Evolutionary conservation across 2,888 invertebrate species (phyloP).

Genomic region (Polymixis lichenea): DNA sequence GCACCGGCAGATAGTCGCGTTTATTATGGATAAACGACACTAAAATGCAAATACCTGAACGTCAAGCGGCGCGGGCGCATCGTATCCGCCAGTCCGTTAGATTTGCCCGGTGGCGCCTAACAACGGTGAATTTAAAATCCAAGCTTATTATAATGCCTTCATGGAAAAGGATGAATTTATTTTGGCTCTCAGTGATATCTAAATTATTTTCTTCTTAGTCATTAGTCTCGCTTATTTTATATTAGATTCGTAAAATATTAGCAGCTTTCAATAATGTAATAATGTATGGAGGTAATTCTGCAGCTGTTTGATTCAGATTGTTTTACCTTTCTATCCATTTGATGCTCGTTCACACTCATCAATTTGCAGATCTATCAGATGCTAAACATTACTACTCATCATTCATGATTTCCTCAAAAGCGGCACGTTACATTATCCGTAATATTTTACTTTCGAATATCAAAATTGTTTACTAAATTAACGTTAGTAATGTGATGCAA

Average conservation of each 20-base stretch:
- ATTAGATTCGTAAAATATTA: not conserved
- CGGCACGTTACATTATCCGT: constrained; percentile 13
- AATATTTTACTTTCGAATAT: constrained; percentile 47
- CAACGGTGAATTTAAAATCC: constrained; percentile 60
- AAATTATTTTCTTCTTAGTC: constrained; percentile 6
- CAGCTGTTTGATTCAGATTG: constrained; percentile 27
- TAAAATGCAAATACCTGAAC: constrained; percentile 69
- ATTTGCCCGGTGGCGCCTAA: constrained; percentile 65
- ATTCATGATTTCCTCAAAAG: constrained; percentile 28
- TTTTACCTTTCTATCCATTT: constrained; percentile 47
- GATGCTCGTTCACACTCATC: constrained; percentile 19
- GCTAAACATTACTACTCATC: constrained; percentile 27
- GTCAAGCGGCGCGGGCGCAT: constrained; percentile 57
- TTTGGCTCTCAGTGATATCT: constrained; percentile 4
- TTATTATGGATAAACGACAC: constrained; percentile 67
- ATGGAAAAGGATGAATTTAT: constrained; percentile 43
- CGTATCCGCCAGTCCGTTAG: constrained; percentile 68
- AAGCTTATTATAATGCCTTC: constrained; percentile 38
- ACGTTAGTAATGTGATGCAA: constrained; percentile 35
- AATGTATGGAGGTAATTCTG: constrained; percentile 5
- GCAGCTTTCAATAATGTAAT: constrained; percentile 18
- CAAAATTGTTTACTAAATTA: constrained; percentile 41
- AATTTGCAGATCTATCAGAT: constrained; percentile 35
- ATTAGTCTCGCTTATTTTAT: not conserved
- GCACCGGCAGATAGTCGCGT: constrained; percentile 47